phyloP scores from a whole-genome alignment of 2,113 vertebrate species.

The Ariopsis seemanni region DNA sequence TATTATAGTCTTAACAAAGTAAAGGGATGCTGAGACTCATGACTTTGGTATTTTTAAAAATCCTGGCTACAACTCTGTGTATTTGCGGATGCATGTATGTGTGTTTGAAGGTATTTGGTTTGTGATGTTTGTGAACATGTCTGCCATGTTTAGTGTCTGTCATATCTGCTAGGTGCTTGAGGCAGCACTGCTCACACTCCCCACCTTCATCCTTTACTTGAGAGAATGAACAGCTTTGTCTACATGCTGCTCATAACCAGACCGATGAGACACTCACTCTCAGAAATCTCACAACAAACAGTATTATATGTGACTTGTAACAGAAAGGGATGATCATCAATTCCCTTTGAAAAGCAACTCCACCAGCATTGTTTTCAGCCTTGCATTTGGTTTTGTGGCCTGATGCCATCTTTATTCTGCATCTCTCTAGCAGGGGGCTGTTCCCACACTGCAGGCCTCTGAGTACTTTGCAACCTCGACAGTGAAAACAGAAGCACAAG shows the following conservation, averaged over 20 bases:
- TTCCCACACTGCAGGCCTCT: conserved; percentile 23
- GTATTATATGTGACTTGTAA: neutral
- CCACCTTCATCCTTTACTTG: neutral
- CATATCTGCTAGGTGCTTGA: neutral
- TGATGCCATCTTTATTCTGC: conserved; percentile 33
- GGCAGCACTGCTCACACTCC: neutral
- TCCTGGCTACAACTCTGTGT: neutral
- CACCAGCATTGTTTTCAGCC: no score
- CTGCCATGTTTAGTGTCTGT: neutral
- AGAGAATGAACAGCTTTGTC: neutral
- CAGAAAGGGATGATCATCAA: neutral
- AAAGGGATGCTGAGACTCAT: neutral
- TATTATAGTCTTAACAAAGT: neutral
- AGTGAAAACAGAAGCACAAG: conserved; percentile 53
- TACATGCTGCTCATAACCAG: neutral
- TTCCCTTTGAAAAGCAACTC: neutral
- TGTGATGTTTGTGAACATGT: neutral
- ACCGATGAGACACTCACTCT: neutral
- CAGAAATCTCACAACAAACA: neutral
- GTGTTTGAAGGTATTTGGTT: neutral
- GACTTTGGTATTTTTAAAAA: neutral
- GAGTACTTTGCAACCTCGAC: conserved; percentile 37
- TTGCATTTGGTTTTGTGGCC: conserved; percentile 3
- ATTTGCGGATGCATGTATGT: neutral
- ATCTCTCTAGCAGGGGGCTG: conserved; percentile 44